A percentile compares a stretch with the other conserved stretches of the same genome.
Evolutionary conservation across 2,888 invertebrate genomes (phyloP).

Genomic region (Trisateles emortualis): DNA sequence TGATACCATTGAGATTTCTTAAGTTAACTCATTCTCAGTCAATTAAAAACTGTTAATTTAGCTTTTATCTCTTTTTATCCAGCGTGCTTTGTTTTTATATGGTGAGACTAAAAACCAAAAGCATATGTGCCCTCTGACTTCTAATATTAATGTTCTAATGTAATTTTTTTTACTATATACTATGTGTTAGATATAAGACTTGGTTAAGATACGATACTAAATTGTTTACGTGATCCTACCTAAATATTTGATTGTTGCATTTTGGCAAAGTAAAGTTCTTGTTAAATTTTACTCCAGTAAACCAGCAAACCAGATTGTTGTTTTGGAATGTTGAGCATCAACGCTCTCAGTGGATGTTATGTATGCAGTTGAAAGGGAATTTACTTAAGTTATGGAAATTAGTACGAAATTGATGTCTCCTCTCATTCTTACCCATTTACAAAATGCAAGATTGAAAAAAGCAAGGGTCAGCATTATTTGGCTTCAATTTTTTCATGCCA

Average conservation of each 20-base stretch:
- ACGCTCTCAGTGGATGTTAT: slow-evolving; percentile 1
- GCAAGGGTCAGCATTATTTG: not conserved
- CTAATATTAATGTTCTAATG: no score
- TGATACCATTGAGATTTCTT: no score
- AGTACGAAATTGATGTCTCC: not conserved
- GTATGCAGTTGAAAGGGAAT: not conserved
- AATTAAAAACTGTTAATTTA: no score
- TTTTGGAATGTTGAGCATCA: not conserved
- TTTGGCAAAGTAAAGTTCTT: slow-evolving; percentile 1
- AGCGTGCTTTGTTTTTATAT: no score
- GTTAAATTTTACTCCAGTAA: slow-evolving; percentile 30
- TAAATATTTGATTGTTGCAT: slow-evolving; percentile 22
- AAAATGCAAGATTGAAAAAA: no score
- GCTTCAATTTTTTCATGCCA: no score
- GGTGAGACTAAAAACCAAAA: no score
- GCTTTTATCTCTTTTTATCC: no score
- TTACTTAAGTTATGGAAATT: not conserved
- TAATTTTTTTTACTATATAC: no score
- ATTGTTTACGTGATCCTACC: slow-evolving; percentile 39
- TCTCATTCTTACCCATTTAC: no score
- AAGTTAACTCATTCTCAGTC: no score
- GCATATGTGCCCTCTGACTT: no score
- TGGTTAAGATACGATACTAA: slow-evolving; percentile 26
- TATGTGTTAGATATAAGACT: slow-evolving; percentile 11
- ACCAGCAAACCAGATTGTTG: slow-evolving; percentile 36